Evolutionary conservation across 2,888 invertebrate genomes (phyloP).

Genomic region (Pomacea canaliculata): DNA sequence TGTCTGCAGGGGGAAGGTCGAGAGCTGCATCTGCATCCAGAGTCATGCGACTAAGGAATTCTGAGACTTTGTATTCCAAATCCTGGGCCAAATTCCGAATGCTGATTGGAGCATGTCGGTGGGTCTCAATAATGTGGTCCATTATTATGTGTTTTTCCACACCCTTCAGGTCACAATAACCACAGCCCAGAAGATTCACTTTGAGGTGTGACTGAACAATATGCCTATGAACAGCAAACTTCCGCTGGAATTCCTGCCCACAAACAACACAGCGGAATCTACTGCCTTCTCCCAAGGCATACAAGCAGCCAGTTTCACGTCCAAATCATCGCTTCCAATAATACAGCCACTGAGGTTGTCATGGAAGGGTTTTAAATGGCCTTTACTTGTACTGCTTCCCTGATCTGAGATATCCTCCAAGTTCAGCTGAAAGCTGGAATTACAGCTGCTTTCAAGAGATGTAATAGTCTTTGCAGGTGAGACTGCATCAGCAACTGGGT

Average conservation of each 20-base stretch:
- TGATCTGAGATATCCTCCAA: neutral
- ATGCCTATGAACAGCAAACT: conserved; percentile 40
- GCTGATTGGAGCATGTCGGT: conserved; percentile 32
- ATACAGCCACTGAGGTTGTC: conserved; percentile 18
- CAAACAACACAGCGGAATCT: conserved; percentile 33
- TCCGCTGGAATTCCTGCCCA: conserved; percentile 36
- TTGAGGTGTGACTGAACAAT: conserved; percentile 38
- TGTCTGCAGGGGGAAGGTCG: conserved; percentile 4
- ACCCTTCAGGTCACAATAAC: conserved; percentile 39
- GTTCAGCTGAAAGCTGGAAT: neutral
- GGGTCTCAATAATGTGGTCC: conserved; percentile 41
- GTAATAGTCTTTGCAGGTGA: neutral
- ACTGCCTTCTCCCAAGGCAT: conserved; percentile 26
- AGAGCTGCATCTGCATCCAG: conserved; percentile 11
- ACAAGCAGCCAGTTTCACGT: conserved; percentile 38
- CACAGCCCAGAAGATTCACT: conserved; percentile 35
- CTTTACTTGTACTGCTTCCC: neutral
- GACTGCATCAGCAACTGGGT: neutral
- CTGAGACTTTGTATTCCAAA: conserved; percentile 29
- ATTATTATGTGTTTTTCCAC: conserved; percentile 41
- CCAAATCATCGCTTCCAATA: conserved; percentile 36
- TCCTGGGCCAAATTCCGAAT: conserved; percentile 30
- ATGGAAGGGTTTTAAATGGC: neutral
- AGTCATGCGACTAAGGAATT: conserved; percentile 29
- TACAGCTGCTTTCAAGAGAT: neutral